Evolutionary conservation across 1,140 invertebrate species (phyloP), one percentile per base, ranked within the genome.

Genomic region (Penaeus japonicus): DNA sequence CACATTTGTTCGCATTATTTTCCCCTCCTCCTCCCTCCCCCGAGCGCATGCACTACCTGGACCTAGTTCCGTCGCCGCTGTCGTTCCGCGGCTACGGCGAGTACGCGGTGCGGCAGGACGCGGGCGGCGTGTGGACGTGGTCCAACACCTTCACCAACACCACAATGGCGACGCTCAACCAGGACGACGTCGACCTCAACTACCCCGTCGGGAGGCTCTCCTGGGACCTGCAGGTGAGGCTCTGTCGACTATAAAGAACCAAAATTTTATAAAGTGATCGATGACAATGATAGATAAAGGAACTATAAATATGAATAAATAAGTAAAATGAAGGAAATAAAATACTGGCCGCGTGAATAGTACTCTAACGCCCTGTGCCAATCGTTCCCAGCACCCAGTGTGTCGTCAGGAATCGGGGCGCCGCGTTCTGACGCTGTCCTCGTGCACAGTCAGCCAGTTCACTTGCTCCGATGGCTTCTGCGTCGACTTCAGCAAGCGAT

Each of bases 1-100:
- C 15, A 0, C 15, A 1, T 12, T 47, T 15, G 10, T 39, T 39
- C 39, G 12, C 39, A 39, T 39, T 7, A 47, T 7, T 39, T 30
- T 47, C 0, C 15, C 32, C 75, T 78, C 15, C 4, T 1, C 32
- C 20, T 22, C 35, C 4, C 30, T 10, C 35, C 20, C 22, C 53
- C 18, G 70, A 90, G 89, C 75, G 89, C 20, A 90, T 90, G 89
- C 84, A 87, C 70, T 90, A 90, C 70, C 79, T 90, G 65, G 70
- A 87, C 80, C 81, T 90, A 80, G 62, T 82, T 20, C 59, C 85
- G 2, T 17, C 59, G 10, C 89, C 89, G 12, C 81, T 90, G n/a
- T 80, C 53, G 17, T 87, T 90, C 54, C 80, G 85, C 2, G 89
- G 89, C 22, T 90, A 87, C 73, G 89, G 89, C 2, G 89, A 90